Conservation (phyloP, 92 coral and sea anemone species). For the Nematostella vectensis region DNA sequence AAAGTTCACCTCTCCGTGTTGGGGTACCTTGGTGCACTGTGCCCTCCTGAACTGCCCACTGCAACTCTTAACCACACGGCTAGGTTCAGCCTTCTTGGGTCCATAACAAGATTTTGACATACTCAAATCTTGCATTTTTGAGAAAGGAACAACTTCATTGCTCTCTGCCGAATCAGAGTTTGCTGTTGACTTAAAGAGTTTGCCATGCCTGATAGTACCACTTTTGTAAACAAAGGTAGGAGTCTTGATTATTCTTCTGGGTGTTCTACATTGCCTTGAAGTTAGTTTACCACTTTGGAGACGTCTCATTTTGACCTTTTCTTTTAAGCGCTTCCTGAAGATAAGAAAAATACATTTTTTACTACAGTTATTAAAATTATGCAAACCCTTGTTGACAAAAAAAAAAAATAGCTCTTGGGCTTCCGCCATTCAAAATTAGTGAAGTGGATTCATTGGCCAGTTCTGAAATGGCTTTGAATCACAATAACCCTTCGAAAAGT, state of each 20-base stretch:
- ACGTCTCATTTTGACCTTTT: conserved; percentile 17
- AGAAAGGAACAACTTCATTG: neutral
- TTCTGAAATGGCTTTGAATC: no score
- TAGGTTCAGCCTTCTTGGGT: conserved; percentile 6
- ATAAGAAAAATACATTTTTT: no score
- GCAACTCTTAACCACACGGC: conserved; percentile 44
- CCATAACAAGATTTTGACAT: neutral
- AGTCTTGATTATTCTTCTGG: conserved; percentile 49
- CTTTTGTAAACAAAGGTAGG: conserved; percentile 77
- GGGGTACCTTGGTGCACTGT: conserved; percentile 46
- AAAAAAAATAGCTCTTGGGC: no score
- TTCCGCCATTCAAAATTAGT: no score
- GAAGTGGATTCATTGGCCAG: no score
- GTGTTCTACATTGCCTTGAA: conserved; percentile 14
- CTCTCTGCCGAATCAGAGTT: neutral
- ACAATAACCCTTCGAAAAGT: no score
- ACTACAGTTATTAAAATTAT: no score
- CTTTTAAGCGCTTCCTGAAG: conserved; percentile 41
- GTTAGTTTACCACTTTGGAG: conserved; percentile 23
- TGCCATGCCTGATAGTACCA: neutral
- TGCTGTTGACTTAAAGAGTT: no score
- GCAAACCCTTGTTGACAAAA: no score
- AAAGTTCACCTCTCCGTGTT: conserved; percentile 40
- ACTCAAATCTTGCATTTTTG: neutral
- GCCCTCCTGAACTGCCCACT: conserved; percentile 79